Percentiles rank a stretch among this genome's conserved stretches.
phyloP scores from a whole-genome alignment of 2,797 vertebrate genomes.

The Apogon talboti region DNA sequence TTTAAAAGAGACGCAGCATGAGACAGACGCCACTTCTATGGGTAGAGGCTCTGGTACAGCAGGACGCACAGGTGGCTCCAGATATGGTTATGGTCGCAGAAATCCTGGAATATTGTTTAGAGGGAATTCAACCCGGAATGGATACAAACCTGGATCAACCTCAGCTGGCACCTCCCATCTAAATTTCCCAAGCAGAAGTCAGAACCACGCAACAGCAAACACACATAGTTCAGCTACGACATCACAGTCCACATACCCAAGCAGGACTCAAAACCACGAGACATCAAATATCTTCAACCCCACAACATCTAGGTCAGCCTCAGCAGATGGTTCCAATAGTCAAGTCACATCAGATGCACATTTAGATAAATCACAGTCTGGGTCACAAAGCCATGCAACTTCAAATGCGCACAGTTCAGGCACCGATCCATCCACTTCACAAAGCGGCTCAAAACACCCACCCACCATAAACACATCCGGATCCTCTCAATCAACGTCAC shows the following conservation, averaged over 20 bases:
- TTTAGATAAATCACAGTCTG: slow-evolving; percentile 51
- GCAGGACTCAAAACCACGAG: slow-evolving; percentile 54
- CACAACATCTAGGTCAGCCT: slow-evolving; percentile 34
- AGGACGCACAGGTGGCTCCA: slow-evolving; percentile 57
- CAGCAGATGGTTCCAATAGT: slow-evolving; percentile 25
- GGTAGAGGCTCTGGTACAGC: slow-evolving; percentile 49
- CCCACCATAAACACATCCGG: slow-evolving; percentile 17
- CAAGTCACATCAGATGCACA: slow-evolving; percentile 35
- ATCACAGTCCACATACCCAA: slow-evolving; percentile 57
- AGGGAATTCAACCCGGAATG: slow-evolving; percentile 74
- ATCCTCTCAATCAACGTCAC: slow-evolving; percentile 47
- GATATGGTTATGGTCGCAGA: slow-evolving; percentile 69
- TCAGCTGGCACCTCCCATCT: slow-evolving; percentile 55
- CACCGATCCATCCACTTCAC: slow-evolving; percentile 36
- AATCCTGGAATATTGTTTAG: slow-evolving; percentile 64
- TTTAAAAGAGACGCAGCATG: slow-evolving; percentile 59
- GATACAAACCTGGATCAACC: slow-evolving; percentile 66
- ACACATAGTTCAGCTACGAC: slow-evolving; percentile 39
- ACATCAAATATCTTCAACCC: slow-evolving; percentile 36
- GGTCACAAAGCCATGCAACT: slow-evolving; percentile 23
- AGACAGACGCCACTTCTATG: slow-evolving; percentile 42
- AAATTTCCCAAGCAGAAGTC: slow-evolving; percentile 63
- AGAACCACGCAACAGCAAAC: slow-evolving; percentile 52
- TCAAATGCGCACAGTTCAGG: slow-evolving; percentile 9
- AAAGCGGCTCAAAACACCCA: slow-evolving; percentile 25